A percentile compares a stretch with the other conserved stretches of the same genome.
Evolutionary conservation across 2,113 vertebrate species (phyloP).

Genomic region (Phalacrocorax carbo): DNA sequence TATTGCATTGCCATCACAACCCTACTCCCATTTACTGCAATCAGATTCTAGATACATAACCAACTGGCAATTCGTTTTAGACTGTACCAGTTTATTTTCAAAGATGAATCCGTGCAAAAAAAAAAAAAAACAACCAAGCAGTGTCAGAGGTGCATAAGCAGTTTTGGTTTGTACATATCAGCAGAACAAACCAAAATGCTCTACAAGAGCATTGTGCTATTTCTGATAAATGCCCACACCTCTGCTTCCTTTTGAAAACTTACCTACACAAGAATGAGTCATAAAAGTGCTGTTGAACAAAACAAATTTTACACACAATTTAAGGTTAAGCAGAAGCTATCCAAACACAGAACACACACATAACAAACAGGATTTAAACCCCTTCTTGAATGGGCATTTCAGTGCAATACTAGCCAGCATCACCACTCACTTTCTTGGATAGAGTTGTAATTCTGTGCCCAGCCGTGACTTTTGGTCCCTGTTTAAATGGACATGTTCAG

Average conservation of each 20-base stretch:
- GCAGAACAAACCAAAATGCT: slow-evolving; percentile 1
- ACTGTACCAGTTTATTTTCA: not conserved
- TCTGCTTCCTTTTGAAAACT: slow-evolving; percentile 26
- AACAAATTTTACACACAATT: not conserved
- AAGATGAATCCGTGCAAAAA: not conserved
- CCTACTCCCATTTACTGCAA: slow-evolving; percentile 28
- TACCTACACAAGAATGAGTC: slow-evolving; percentile 43
- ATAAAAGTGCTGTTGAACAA: not conserved
- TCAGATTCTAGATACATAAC: slow-evolving; percentile 49
- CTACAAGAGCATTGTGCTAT: not conserved
- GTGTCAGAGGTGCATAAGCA: not conserved
- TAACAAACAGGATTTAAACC: not conserved
- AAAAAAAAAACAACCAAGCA: not conserved
- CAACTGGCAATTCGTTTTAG: slow-evolving; percentile 19
- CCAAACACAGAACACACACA: not conserved
- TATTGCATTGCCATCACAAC: slow-evolving; percentile 38
- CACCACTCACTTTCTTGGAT: not conserved
- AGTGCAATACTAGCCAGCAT: not conserved
- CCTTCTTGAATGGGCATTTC: not conserved
- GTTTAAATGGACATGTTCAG: accelerated
- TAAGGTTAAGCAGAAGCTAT: not conserved
- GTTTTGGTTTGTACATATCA: not conserved
- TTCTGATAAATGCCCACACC: slow-evolving; percentile 21
- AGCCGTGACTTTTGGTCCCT: not conserved
- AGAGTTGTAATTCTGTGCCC: not conserved